Evolutionary conservation across 2,797 vertebrate genomes (phyloP).

Genomic region (Gastrophryne carolinensis): DNA sequence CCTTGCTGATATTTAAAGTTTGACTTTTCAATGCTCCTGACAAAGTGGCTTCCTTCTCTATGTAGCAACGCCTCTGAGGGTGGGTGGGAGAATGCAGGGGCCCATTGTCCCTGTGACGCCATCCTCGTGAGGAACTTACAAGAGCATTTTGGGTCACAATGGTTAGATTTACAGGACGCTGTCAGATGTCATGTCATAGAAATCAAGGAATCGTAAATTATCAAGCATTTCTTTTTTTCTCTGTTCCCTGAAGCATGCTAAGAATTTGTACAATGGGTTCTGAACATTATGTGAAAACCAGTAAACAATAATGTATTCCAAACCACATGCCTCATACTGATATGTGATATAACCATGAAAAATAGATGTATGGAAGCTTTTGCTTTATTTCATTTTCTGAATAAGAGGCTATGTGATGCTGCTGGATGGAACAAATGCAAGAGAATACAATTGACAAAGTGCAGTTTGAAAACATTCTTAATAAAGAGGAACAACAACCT

Average conservation of each 20-base stretch:
- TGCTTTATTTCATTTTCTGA: neutral
- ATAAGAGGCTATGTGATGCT: neutral
- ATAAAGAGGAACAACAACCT: too few species aligned
- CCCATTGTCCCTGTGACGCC: constrained; percentile 37
- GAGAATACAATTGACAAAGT: too few species aligned
- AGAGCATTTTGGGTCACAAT: constrained; percentile 48
- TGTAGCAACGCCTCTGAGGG: neutral
- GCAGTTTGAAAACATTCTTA: too few species aligned
- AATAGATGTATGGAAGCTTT: neutral
- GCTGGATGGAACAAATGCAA: too few species aligned
- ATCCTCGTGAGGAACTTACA: constrained; percentile 39
- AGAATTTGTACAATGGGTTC: constrained; percentile 20
- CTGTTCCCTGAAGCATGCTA: constrained; percentile 17
- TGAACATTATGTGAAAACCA: neutral
- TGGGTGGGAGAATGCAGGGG: neutral
- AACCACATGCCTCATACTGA: constrained; percentile 1
- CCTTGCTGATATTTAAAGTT: neutral
- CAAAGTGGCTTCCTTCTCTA: neutral
- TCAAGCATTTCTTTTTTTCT: constrained; percentile 11
- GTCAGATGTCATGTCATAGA: constrained; percentile 32
- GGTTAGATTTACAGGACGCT: constrained; percentile 56
- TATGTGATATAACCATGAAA: neutral
- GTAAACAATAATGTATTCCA: constrained; percentile 7
- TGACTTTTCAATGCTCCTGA: constrained; percentile 9
- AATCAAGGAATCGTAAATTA: constrained; percentile 51